These are phyloP conservation scores for Augochlora pura DNA, from an alignment of 1,140 invertebrate genomes.

Conservation along the genomic window DNA sequence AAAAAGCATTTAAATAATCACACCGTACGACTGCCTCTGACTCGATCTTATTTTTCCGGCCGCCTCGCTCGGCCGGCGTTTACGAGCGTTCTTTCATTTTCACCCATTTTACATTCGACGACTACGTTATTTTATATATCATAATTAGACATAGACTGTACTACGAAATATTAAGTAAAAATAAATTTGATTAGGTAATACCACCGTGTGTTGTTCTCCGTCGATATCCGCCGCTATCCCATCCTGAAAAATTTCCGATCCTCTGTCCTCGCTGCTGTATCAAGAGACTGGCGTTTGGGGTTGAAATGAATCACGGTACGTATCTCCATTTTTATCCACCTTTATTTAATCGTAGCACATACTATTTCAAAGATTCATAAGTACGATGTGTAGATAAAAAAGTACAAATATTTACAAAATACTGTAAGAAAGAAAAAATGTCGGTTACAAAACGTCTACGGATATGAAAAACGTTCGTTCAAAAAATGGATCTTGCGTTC, in stretches of 20 bases:
- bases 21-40: slow-evolving; percentile 75
- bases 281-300: too few relatives aligned
- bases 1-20: slow-evolving; percentile 53
- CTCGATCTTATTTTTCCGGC: slow-evolving; percentile 69
- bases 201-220: slow-evolving; percentile 2
- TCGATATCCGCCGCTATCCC: not conserved
- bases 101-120: slow-evolving; percentile 72
- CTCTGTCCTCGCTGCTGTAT: too few relatives aligned
- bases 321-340: slow-evolving; percentile 20
- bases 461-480: slow-evolving; percentile 61
- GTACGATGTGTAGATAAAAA: slow-evolving; percentile 69
- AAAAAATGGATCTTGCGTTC: slow-evolving; percentile 55
- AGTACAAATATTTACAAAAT: slow-evolving; percentile 76
- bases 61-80: slow-evolving; percentile 65
- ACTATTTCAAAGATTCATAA: slow-evolving; percentile 67
- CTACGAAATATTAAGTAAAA: slow-evolving; percentile 81
- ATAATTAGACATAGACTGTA: slow-evolving; percentile 81
- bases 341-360: slow-evolving; percentile 68
- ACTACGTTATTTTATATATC: slow-evolving; percentile 81
- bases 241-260: too few relatives aligned
- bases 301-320: not conserved
- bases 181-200: slow-evolving; percentile 82
- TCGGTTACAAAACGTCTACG: slow-evolving; percentile 56
- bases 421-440: slow-evolving; percentile 63
- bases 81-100: slow-evolving; percentile 62